Evolutionary conservation across 2,888 invertebrate genomes (phyloP).

Genomic region (Drosophila infuscata): DNA sequence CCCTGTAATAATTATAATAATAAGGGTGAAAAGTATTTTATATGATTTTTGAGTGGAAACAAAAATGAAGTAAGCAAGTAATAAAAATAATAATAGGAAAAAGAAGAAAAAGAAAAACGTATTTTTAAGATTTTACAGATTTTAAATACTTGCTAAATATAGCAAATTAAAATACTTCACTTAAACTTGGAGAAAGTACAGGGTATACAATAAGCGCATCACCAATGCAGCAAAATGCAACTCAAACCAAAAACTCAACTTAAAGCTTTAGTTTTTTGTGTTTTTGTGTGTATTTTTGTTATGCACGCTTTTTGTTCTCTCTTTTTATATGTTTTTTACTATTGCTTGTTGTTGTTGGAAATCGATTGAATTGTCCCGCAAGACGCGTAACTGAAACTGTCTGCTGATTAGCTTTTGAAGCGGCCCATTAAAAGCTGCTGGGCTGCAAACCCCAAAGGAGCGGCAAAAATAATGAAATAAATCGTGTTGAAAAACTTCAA

Average conservation of each 20-base stretch:
- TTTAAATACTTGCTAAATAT: neutral
- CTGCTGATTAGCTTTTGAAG: constrained; percentile 71
- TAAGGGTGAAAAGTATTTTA: neutral
- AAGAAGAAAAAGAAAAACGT: neutral
- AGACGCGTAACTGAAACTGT: constrained; percentile 21
- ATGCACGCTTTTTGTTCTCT: constrained; percentile 1
- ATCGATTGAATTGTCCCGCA: constrained; percentile 71
- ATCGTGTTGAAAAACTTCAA: constrained; percentile 77
- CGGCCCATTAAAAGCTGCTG: constrained; percentile 60
- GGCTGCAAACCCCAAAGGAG: constrained; percentile 39
- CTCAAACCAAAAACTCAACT: constrained; percentile 12
- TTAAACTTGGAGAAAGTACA: neutral
- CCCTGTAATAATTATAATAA: neutral
- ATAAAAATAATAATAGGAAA: neutral
- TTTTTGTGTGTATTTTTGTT: neutral
- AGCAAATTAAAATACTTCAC: neutral
- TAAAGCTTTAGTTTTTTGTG: constrained; percentile 28
- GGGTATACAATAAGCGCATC: constrained; percentile 1
- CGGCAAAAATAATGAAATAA: constrained; percentile 76
- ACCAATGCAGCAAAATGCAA: constrained; percentile 31
- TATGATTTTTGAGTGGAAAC: neutral
- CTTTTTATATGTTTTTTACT: constrained; percentile 1
- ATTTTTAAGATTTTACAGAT: neutral
- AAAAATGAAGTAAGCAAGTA: neutral
- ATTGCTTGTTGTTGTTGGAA: constrained; percentile 25